Evolutionary conservation across 2,113 vertebrate genomes (phyloP), one percentile per base, ranked within the genome.

Genomic region (Lethenteron camtschaticum): DNA sequence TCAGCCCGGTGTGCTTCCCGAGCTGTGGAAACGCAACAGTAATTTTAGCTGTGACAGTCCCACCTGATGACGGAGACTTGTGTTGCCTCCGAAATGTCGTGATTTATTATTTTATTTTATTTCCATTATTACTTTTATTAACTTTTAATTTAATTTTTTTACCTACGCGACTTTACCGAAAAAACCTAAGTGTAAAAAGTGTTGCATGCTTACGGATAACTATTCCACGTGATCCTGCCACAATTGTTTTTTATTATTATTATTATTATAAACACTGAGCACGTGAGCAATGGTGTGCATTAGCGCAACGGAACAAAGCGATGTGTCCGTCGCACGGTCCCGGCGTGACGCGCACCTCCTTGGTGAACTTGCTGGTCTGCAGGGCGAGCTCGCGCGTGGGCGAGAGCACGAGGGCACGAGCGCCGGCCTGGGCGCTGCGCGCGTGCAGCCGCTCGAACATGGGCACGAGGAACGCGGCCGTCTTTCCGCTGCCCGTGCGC

Each of bases 321-420:
- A 3, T 24, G 24, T 24, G 3, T 69, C 5, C 1, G 7, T n/a
- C 68, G 68, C 1, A 10, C 56, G 8, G 16, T 2, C 71, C 24
- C 12, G 18, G 14, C 1, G 3, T 10, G 12, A 10, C 1, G 8
- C 2, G 1, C 74, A 87, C 94, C 89, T 96, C 94, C 77, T 85
- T 96, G 12, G 92, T 92, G 80, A 99, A 99, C 79, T 89, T 96
- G 78, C 95, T 83, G 72, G 94, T 99, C 82, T 99, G 94, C 74
- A 99, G 79, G 13, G 94, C 90, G 76, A 99, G 78, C 76, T 99
- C 94, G 2, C 94, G 83, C 55, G 92, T 99, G 57, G 92, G 94
- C 0, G 89, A 88, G 56, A 99, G 82, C 75, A 99, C 20, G 4
- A 99, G 84, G 56, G 88, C 94, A 0, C 92, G 81, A 1, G 88